Evolutionary conservation across 2,113 vertebrate genomes (phyloP), one percentile per base, ranked within the genome.

Genomic region (Ranitomeya variabilis): DNA sequence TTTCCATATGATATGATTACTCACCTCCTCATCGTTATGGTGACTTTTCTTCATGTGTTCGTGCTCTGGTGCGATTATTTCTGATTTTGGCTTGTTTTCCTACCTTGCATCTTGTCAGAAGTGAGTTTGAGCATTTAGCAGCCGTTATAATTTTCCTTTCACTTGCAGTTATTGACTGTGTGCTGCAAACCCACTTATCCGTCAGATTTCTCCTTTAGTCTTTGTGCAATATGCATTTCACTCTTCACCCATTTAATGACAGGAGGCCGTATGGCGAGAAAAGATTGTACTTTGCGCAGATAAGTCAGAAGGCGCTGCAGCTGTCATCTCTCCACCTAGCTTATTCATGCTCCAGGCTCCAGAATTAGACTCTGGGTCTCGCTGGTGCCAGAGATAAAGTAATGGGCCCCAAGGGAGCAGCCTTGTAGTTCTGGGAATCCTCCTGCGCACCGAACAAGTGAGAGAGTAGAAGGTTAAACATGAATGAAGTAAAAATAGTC

Each of bases 401-500:
- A 85, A 85, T 85, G 67, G 54, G 66, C 66, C 83, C 67, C 83
- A 8, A 73, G 83, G 67, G 67, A 57, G 45, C 64, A 31, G 83
- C 16, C 66, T 19, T 74, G 52, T 51, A 73, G n/a, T 66, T 37
- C 21, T 57, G 21, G 13, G 51, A 78, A 21, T 31, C 71, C 71
- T 74, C 59, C 16, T 62, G 80, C n/a, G 57, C 59, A 64, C 59
- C 10, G 26, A 82, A 45, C 59, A 60, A 81, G 55, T 62, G 64
- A 67, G 60, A 52, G 54, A 57, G 51, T 37, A 57, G 83, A 73
- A 84, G 83, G 66, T 67, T 85, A 85, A 85, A 71, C 83, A 85
- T 85, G 62, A 73, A 73, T 73, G n/a, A 59, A 85, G 31, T 85
- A 73, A 83, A 83, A 52, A 67, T 51, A 83, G 79, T 81, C 57